Conservation (phyloP, 2,113 vertebrate species). For the Tachuris rubrigastra region DNA sequence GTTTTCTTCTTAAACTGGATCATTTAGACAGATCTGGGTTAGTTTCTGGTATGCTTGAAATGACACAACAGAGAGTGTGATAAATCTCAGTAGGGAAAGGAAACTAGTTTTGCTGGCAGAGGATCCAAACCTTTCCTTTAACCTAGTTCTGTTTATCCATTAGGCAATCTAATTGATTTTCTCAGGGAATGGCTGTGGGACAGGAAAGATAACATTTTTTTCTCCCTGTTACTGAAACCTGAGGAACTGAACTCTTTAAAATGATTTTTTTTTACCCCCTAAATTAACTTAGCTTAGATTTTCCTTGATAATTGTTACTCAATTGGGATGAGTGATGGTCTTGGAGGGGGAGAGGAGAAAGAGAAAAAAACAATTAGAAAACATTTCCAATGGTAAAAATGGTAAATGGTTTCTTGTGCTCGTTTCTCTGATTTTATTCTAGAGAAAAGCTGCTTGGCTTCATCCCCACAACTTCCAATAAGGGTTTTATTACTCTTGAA, state of each 20-base stretch:
- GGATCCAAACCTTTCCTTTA: not conserved
- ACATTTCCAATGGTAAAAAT: not conserved
- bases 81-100: not conserved
- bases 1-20: not conserved
- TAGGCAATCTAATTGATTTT: not conserved
- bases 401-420: not conserved
- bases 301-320: not conserved
- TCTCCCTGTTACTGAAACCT: not conserved
- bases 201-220: not conserved
- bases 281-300: not conserved
- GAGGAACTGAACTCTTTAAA: not conserved
- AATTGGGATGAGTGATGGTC: not conserved
- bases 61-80: not conserved
- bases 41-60: not conserved
- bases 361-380: not conserved
- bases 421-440: not conserved
- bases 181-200: not conserved
- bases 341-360: not conserved
- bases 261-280: accelerated
- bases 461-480: not conserved
- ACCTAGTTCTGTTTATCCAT: conserved; percentile 2
- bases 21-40: not conserved
- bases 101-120: not conserved
- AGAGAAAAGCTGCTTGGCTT: not conserved
- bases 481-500: not conserved